phyloP scores from a whole-genome alignment of 2,888 invertebrate species.

The Argynnis bischoffii region DNA sequence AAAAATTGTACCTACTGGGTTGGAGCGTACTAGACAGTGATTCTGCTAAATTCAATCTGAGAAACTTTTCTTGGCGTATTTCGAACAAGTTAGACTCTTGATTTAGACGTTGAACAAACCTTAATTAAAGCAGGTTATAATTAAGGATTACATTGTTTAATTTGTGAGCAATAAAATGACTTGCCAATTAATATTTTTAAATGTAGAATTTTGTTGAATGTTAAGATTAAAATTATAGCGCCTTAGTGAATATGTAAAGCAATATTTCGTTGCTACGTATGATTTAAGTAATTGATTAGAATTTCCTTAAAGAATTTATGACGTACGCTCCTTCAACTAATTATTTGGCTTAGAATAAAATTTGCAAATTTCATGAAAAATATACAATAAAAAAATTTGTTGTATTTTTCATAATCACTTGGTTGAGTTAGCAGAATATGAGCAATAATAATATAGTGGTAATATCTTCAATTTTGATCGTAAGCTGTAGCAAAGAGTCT shows the following conservation, averaged over 20 bases:
- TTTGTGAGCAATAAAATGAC: conserved; percentile 13
- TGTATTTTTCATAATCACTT: too few relatives aligned
- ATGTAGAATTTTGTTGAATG: conserved; percentile 7
- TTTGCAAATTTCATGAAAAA: too few relatives aligned
- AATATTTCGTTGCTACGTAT: background rate
- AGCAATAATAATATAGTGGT: too few relatives aligned
- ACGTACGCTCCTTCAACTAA: too few relatives aligned
- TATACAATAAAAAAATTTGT: too few relatives aligned
- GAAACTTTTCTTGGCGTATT: conserved; percentile 53
- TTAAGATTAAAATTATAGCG: conserved; percentile 7
- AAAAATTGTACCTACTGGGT: conserved; percentile 57
- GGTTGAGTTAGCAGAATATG: too few relatives aligned
- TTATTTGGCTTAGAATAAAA: too few relatives aligned
- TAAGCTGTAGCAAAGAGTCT: too few relatives aligned
- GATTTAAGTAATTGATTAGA: too few relatives aligned
- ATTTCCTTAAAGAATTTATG: too few relatives aligned
- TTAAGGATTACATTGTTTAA: conserved; percentile 31
- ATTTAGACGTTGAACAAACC: conserved; percentile 40
- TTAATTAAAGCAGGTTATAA: conserved; percentile 38
- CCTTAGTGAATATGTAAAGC: conserved; percentile 20
- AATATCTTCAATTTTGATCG: too few relatives aligned
- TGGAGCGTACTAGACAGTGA: conserved; percentile 62
- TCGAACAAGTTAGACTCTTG: conserved; percentile 54
- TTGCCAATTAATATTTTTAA: conserved; percentile 17
- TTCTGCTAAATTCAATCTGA: conserved; percentile 69